Evolutionary conservation across 2,888 invertebrate genomes (phyloP).

Genomic region (Macrophya annulata): DNA sequence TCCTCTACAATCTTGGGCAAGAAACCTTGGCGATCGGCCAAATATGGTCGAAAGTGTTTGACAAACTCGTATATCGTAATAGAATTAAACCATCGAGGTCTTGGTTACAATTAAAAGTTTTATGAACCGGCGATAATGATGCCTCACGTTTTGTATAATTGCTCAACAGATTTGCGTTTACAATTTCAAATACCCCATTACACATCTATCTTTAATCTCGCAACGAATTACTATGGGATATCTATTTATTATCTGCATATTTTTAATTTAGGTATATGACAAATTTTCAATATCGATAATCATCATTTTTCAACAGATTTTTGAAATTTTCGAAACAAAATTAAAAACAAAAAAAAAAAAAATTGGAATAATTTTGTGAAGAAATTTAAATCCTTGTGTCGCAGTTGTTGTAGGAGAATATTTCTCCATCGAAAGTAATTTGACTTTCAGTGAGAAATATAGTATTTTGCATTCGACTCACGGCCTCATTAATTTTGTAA

Average conservation of each 20-base stretch:
- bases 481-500: slow-evolving; percentile 22
- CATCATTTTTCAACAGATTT: not conserved
- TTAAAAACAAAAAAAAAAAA: too few relatives aligned
- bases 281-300: not conserved
- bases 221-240: not conserved
- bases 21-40: slow-evolving; percentile 74
- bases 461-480: not conserved
- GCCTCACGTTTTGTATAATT: slow-evolving; percentile 10
- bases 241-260: not conserved
- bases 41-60: slow-evolving; percentile 69
- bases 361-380: not conserved
- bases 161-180: slow-evolving; percentile 10
- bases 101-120: slow-evolving; percentile 52
- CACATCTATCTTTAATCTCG: not conserved
- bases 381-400: not conserved
- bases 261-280: not conserved
- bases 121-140: slow-evolving; percentile 30
- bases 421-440: not conserved
- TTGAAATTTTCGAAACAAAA: not conserved
- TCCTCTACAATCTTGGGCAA: slow-evolving; percentile 66
- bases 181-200: not conserved
- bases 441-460: not conserved
- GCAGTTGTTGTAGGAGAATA: not conserved
- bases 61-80: slow-evolving; percentile 60
- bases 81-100: slow-evolving; percentile 44